Base-by-base conservation (phyloP, 2,113 vertebrate species). In the Trogon melanurus region DNA sequence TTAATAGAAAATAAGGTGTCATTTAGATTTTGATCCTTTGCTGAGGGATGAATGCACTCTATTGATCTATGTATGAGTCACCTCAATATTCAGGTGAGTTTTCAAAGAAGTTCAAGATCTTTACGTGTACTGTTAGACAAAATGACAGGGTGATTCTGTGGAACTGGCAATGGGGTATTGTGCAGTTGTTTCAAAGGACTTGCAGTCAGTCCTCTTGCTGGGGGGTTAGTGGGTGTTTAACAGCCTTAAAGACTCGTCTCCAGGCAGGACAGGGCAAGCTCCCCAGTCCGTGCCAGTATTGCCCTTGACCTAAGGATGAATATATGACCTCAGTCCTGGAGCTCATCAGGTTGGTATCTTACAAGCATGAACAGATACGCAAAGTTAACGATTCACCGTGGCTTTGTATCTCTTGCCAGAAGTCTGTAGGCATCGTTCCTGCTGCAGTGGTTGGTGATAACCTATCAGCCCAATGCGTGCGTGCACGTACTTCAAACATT, bases 301-400 rank as follows among this genome's bases (percentile, higher is more conserved):
- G 53, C 15, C 70, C 25, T 79, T 66, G 27, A 58, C 41, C 66
- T 60, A 29, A 66, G 51, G 45, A 72, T 53, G 26, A 57, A 79
- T 18, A 2, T 5, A 16, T 10, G 17, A 60, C 45, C 50, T 11
- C 23, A 62, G 12, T 44, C 38, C 34, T 48, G 19, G 51, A 66
- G 16, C n/a, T 88, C 13, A 16, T 22, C 29, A 36, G 45, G 34
- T 54, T 66, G 69, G 11, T 81, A 11, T 34, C 16, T 69, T 56
- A 19, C 0, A 85, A 88, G 51, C n/a, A 18, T 1, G 2, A 85
- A 30, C 74, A 88, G 88, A n/a, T 50, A 48, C 5, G 60, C 21
- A 3, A 79, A 88, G 85, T 88, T 94, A 78, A 90, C 96, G 84
- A 65, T 80, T 80, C 69, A 64, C 57, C 50, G 22, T 1, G 11